Percentiles rank a stretch among this genome's conserved stretches.
Conservation (phyloP, 2,113 vertebrate species). For the Python bivittatus region DNA sequence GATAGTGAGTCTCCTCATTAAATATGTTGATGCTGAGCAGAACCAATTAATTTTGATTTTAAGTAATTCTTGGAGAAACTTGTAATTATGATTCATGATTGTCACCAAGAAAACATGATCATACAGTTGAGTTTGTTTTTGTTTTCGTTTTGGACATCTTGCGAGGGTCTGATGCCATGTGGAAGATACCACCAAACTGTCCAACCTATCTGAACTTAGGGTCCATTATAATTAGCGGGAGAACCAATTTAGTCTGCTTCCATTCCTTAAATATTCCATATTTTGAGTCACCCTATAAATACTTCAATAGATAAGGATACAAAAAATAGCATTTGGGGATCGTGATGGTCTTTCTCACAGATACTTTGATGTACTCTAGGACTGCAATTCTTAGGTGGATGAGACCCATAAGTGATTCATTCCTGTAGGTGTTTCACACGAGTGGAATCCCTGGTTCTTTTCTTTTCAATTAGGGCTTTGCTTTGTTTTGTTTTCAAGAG, state of each 20-base stretch:
- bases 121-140: slow-evolving; percentile 42
- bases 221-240: neutral
- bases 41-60: slow-evolving; percentile 80
- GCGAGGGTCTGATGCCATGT: slow-evolving; percentile 47
- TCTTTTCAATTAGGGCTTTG: too few relatives aligned
- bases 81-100: slow-evolving; percentile 84
- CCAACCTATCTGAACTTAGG: neutral
- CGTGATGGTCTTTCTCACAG: too few relatives aligned
- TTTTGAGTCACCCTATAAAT: neutral
- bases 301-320: too few relatives aligned
- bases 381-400: too few relatives aligned
- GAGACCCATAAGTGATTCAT: too few relatives aligned
- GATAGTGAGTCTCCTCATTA: slow-evolving; percentile 79
- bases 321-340: too few relatives aligned
- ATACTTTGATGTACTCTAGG: too few relatives aligned
- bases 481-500: too few relatives aligned
- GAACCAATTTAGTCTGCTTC: neutral
- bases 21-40: slow-evolving; percentile 83
- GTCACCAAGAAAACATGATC: slow-evolving; percentile 72
- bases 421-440: too few relatives aligned
- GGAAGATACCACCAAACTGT: neutral
- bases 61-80: slow-evolving; percentile 74
- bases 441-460: too few relatives aligned
- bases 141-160: slow-evolving; percentile 30
- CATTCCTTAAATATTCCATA: neutral